Evolutionary conservation across 2,797 vertebrate species (phyloP), one percentile per base, ranked within the genome.

Genomic region (Sebastes iracundus): DNA sequence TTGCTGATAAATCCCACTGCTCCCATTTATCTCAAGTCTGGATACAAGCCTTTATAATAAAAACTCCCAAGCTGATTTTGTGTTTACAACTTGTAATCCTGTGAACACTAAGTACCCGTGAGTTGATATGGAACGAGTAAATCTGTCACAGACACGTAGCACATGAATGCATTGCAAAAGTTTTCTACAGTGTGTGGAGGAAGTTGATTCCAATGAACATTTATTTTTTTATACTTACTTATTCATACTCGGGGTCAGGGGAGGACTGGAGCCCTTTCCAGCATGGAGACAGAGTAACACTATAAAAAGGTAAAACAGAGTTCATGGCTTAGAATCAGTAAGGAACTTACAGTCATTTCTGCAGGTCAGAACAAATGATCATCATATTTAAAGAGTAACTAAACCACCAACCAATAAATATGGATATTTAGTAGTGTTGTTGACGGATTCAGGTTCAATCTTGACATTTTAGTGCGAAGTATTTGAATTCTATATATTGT

Each of bases 11-110:
- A 82, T 87, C 77, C 80, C 82, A 69, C 14, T 2, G 63, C 66
- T 74, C 14, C 58, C 28, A 58, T 79, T 81, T 77, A 74, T 87
- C 77, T 86, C n/a, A 56, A 82, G 75, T 74, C 69, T 38, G 56
- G 33, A 79, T 85, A 42, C 33, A 28, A 65, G 67, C 59, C 38
- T 74, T 60, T 79, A 28, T 86, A 86, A 89, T 49, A 49, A 90
- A 80, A 88, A 55, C 80, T 84, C 56, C 69, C 14, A 20, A 63
- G 75, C 65, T 72, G 71, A 85, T 85, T 75, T 70, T 67, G 60
- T 87, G 79, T 89, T 90, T 85, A 89, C 77, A 81, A 77, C 79
- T 73, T 74, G 77, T 86, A 86, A 90, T 82, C 78, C 85, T 73
- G 58, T 62, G 70, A 86, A 87, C 77, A 73, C 74, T 33, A 71